Base-by-base conservation (phyloP, 2,888 invertebrate species). In the Dicyrtomina minuta region DNA sequence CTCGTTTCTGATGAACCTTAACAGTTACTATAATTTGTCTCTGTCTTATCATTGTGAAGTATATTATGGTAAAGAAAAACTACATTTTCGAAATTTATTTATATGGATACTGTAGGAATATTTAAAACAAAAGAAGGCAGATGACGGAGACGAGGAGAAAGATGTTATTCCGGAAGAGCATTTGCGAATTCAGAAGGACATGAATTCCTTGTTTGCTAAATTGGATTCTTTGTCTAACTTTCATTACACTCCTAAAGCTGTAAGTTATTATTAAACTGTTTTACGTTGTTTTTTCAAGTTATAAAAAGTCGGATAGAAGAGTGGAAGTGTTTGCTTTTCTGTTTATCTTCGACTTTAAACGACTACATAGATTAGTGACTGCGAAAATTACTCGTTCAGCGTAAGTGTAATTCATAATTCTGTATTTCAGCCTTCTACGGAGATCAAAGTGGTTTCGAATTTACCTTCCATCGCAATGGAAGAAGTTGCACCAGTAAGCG, bases 211-310 rank as follows among this genome's bases (percentile, higher is more conserved):
- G 5, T 96, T 97, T 80, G 81, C 86, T 0, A 91, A 96, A 82
- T 84, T 99, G 49, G 96, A 98, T 83, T 92, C 96, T 0, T 84
- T 99, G 15, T 90, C 91, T 0, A 96, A 98, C 82, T 96, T 91
- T 82, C 93, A 96, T 82, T 98, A 91, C 80, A 95, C 95, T 55
- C 97, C 98, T 0, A 92, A 90, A 84, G 87, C 88, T 69, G 87
- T 87, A 81, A 81, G 80, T 72, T 22, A 1, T n/a, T 22, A 49
- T 27, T 10, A 24, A 20, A 8, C 12, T 58, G 10, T 33, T 15
- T 17, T 43, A 3, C 44, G n/a, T n/a, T n/a, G n/a, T 15, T 59
- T n/a, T n/a, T n/a, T n/a, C n/a, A n/a, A n/a, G n/a, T n/a, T n/a
- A n/a, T n/a, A n/a, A n/a, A n/a, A n/a, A n/a, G n/a, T n/a, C n/a